Conservation (phyloP, 2,888 invertebrate genomes). For the Zygogramma bicolorata region DNA sequence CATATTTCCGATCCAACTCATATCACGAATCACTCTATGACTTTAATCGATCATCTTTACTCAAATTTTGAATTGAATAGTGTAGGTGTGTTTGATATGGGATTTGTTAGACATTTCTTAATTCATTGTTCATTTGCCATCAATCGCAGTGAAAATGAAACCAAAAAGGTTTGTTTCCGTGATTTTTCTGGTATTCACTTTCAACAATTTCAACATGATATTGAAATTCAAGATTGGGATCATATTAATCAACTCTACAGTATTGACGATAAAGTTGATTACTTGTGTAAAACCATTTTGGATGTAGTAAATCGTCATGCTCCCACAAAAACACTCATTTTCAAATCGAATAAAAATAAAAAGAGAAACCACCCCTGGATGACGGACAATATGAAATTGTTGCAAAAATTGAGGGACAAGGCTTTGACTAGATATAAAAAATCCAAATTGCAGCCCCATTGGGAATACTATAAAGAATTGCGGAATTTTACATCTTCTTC, state of each 20-base stretch:
- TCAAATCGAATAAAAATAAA: background rate
- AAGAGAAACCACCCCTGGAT: conserved; percentile 7
- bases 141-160: background rate
- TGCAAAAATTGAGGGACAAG: background rate
- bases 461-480: background rate
- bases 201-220: background rate
- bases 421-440: background rate
- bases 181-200: background rate
- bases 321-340: background rate
- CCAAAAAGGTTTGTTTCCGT: background rate
- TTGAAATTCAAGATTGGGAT: conserved; percentile 1
- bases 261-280: conserved; percentile 5
- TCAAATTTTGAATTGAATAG: conserved; percentile 3
- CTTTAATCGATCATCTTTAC: conserved; percentile 2
- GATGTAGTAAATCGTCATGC: background rate
- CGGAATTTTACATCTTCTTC: background rate
- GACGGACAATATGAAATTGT: conserved; percentile 11
- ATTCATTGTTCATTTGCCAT: conserved; percentile 8
- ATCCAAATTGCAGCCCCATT: background rate
- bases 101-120: too few species aligned
- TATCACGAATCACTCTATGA: too few species aligned
- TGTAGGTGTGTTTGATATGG: background rate
- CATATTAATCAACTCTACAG: background rate
- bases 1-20: too few species aligned
- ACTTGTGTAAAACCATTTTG: background rate